These are phyloP conservation scores for Tamias sibiricus DNA, from an alignment of 2,113 vertebrate genomes.

Conservation along the genomic window DNA sequence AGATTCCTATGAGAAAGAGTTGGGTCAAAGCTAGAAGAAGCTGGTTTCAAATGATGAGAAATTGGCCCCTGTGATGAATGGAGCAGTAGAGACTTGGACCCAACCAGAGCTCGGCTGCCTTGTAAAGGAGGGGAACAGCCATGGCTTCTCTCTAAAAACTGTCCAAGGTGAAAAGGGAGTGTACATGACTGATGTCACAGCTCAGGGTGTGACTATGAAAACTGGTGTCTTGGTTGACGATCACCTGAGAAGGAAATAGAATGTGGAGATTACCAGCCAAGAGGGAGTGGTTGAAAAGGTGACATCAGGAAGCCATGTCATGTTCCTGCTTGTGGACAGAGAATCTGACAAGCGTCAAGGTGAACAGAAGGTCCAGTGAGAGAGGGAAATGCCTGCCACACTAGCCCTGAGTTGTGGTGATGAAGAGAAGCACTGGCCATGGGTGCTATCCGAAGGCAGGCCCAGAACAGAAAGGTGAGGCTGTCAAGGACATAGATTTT, in stretches of 20 bases:
- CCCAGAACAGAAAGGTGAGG: slow-evolving; percentile 88
- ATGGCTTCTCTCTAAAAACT: slow-evolving; percentile 93
- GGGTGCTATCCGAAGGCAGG: slow-evolving; percentile 92
- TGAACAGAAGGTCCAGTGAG: slow-evolving; percentile 84
- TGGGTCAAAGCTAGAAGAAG: slow-evolving; percentile 77
- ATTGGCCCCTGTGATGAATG: slow-evolving; percentile 72
- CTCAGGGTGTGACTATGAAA: slow-evolving; percentile 89
- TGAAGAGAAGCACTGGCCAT: slow-evolving; percentile 90
- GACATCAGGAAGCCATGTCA: slow-evolving; percentile 85
- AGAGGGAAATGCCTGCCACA: slow-evolving; percentile 86
- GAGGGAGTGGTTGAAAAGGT: slow-evolving; percentile 91
- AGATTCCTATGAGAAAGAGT: slow-evolving; percentile 87
- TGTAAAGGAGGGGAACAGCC: slow-evolving; percentile 88
- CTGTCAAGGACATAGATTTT: slow-evolving; percentile 90
- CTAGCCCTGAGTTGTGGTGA: slow-evolving; percentile 88
- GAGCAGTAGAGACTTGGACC: slow-evolving; percentile 53
- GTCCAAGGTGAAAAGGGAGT: slow-evolving; percentile 87
- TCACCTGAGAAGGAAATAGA: slow-evolving; percentile 93
- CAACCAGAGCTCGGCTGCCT: slow-evolving; percentile 94
- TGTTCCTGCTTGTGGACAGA: slow-evolving; percentile 92
- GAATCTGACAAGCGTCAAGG: slow-evolving; percentile 88
- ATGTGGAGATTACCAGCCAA: slow-evolving; percentile 88
- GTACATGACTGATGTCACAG: slow-evolving; percentile 88
- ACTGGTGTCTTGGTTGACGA: slow-evolving; percentile 92
- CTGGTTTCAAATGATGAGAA: slow-evolving; percentile 57